Evolutionary conservation across 2,888 invertebrate species (phyloP).

Genomic region (Himalopsyche tibetana): DNA sequence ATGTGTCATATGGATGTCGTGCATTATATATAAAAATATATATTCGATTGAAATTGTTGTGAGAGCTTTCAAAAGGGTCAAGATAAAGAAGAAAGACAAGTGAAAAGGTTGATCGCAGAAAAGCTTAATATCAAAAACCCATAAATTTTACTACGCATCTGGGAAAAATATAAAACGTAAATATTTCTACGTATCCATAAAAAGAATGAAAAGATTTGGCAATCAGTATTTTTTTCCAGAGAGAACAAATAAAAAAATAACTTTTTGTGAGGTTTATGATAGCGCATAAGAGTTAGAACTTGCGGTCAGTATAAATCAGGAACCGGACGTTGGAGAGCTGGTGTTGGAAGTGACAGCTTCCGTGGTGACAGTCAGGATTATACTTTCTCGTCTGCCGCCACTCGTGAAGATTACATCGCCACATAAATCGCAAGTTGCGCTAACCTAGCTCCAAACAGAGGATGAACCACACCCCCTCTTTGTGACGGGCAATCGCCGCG

Average conservation of each 20-base stretch:
- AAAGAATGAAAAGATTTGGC: background rate
- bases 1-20: background rate
- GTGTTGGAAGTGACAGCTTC: background rate
- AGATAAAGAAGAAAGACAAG: background rate
- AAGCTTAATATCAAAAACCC: background rate
- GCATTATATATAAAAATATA: background rate
- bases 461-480: conserved; percentile 22
- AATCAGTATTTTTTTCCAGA: background rate
- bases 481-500: conserved; percentile 26
- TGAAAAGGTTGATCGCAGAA: conserved; percentile 6
- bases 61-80: background rate
- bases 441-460: background rate
- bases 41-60: background rate
- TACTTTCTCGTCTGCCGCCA: background rate
- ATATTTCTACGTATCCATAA: background rate
- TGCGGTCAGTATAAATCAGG: background rate
- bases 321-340: background rate
- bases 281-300: background rate
- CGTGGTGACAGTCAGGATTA: conserved; percentile 5
- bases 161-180: conserved; percentile 17
- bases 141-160: conserved; percentile 14
- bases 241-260: background rate
- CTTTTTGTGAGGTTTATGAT: background rate
- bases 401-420: conserved; percentile 26
- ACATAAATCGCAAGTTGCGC: conserved; percentile 22